Evolutionary conservation across 2,888 invertebrate genomes (phyloP), one percentile per base, ranked within the genome.

Genomic region (Drosophila affinis): DNA sequence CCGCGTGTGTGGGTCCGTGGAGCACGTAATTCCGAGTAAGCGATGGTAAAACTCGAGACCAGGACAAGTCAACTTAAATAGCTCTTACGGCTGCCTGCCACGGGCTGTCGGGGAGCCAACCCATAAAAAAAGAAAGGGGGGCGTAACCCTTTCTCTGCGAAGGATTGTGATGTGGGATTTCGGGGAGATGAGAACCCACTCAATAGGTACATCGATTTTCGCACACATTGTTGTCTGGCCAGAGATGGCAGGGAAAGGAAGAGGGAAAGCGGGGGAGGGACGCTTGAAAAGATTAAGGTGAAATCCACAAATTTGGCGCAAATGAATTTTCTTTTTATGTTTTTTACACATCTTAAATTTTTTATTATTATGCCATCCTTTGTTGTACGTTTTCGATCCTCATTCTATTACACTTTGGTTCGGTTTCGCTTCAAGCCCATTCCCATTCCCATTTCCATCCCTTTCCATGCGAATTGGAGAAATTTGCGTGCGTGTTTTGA

Each of bases 401-500:
- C 88, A 88, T 88, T 84, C 88, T 84, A 84, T 86, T 82, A 80
- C 87, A 83, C 81, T 88, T 81, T 72, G 84, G 60, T 65, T 75
- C 75, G 81, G 81, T 84, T 78, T 74, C 81, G 64, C 84, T 68
- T 61, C 48, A 53, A 21, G 32, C 24, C 46, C 27, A 18, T n/a
- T 17, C 32, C 27, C 9, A n/a, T 3, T 24, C 24, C 17, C 3
- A 47, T 44, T 34, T 46, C 51, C 27, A n/a, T 51, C 58, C 34
- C n/a, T 81, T 70, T 78, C 54, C 73, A 70, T 87, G 87, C 85
- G 87, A 86, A 88, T 87, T 82, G 87, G 78, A 73, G 86, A 88
- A 86, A 87, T 87, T 87, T 88, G 88, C 79, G 89, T 88, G 89
- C 89, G 89, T 89, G 89, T 79, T 85, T 89, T 76, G 81, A 89